These are phyloP conservation scores for Lycorma delicatula DNA, from an alignment of 1,140 invertebrate species.

Conservation along the genomic window DNA sequence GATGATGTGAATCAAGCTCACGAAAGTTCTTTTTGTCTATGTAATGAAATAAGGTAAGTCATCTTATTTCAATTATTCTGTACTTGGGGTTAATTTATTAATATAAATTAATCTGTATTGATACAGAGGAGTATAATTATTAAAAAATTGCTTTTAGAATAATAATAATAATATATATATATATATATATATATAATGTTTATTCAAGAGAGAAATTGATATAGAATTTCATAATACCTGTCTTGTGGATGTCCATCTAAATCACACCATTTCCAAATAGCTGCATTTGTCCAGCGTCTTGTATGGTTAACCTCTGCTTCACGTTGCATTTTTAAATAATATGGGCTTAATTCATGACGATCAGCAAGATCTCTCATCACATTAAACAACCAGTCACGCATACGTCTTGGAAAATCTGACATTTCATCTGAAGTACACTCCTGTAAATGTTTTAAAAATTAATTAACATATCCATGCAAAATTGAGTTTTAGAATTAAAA, in stretches of 20 bases:
- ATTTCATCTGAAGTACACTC: slow-evolving; percentile 75
- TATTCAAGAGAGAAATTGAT: background rate
- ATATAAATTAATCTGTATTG: too few relatives aligned
- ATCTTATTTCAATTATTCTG: too few relatives aligned
- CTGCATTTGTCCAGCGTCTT: slow-evolving; percentile 78
- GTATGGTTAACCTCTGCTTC: slow-evolving; percentile 80
- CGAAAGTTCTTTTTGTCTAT: too few relatives aligned
- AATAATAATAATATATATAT: too few relatives aligned
- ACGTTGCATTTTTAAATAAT: slow-evolving; percentile 77
- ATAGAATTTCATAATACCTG: slow-evolving; percentile 40
- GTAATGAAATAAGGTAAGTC: too few relatives aligned
- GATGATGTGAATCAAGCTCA: too few relatives aligned
- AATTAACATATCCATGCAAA: too few relatives aligned
- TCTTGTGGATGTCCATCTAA: slow-evolving; percentile 80
- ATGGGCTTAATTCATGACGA: slow-evolving; percentile 70
- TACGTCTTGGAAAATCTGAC: slow-evolving; percentile 82
- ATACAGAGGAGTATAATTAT: too few relatives aligned
- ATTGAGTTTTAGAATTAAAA: background rate
- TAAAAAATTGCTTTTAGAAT: too few relatives aligned
- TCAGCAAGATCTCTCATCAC: slow-evolving; percentile 91
- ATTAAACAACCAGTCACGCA: slow-evolving; percentile 96
- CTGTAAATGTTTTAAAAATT: slow-evolving; percentile 35
- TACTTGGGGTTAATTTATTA: too few relatives aligned
- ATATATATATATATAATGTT: background rate
- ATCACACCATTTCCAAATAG: slow-evolving; percentile 96